Percentiles rank a stretch among this genome's conserved stretches.
Evolutionary conservation across 2,113 vertebrate species (phyloP).

Genomic region (Pipa parva): DNA sequence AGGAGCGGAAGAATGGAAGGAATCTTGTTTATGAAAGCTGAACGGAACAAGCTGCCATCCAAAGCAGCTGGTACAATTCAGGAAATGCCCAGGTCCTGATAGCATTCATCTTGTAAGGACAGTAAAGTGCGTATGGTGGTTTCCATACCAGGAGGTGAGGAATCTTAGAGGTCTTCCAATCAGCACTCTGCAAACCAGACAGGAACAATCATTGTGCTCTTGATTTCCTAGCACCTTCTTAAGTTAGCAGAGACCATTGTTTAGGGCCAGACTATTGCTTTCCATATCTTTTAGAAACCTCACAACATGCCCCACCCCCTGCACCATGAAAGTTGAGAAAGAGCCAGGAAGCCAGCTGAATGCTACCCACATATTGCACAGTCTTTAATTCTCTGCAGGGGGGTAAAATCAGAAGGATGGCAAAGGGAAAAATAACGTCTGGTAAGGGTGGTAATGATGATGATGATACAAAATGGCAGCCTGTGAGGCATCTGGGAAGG

Average conservation of each 20-base stretch:
- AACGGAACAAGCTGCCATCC: background rate
- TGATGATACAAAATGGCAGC: slow-evolving; percentile 24
- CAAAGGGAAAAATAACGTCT: slow-evolving; percentile 1
- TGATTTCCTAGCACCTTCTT: background rate
- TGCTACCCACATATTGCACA: slow-evolving; percentile 27
- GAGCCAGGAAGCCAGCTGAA: background rate
- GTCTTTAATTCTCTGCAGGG: slow-evolving; percentile 37
- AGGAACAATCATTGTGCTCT: background rate
- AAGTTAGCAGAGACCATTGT: background rate
- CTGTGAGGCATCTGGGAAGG: slow-evolving; percentile 32
- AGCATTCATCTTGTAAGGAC: background rate
- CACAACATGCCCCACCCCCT: background rate
- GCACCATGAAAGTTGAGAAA: slow-evolving; percentile 1
- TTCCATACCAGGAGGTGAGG: background rate
- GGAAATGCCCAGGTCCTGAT: background rate
- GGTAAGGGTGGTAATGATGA: slow-evolving; percentile 10
- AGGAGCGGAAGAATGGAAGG: background rate
- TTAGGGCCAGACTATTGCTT: background rate
- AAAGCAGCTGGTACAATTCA: background rate
- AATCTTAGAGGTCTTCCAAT: background rate
- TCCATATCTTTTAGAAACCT: no score
- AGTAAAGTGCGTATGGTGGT: background rate
- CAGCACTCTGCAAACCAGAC: background rate
- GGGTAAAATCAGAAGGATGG: slow-evolving; percentile 14
- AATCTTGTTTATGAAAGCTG: background rate